Percentiles rank a stretch among this genome's conserved stretches.
These are phyloP conservation scores for Muntiacus reevesi DNA, from an alignment of 2,113 vertebrate genomes.

Conservation along the genomic window DNA sequence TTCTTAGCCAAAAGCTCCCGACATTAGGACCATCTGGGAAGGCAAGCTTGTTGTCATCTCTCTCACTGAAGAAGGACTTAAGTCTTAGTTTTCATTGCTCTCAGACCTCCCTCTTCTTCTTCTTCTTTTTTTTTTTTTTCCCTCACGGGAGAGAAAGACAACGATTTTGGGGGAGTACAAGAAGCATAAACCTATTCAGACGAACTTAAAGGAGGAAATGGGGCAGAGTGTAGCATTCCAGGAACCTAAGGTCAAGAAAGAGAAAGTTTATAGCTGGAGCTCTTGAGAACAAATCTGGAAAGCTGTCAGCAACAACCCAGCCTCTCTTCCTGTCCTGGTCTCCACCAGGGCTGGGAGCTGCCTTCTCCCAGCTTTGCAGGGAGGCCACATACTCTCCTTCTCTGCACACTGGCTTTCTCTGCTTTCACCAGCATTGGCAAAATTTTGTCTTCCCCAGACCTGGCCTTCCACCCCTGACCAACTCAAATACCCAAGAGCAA, in stretches of 20 bases:
- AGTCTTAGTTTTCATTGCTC: not conserved
- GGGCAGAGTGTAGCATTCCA: not conserved
- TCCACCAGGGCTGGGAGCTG: not conserved
- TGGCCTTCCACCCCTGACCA: not conserved
- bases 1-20: not conserved
- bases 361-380: not conserved
- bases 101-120: not conserved
- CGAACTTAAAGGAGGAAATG: not conserved
- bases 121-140: not conserved
- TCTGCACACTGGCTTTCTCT: not conserved
- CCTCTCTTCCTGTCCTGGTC: fast-evolving
- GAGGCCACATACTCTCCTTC: not conserved
- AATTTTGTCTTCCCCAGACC: not conserved
- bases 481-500: not conserved
- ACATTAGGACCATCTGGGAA: not conserved
- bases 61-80: not conserved
- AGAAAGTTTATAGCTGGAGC: not conserved
- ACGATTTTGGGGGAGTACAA: not conserved
- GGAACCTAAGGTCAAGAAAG: not conserved
- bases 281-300: not conserved
- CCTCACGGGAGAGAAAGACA: not conserved
- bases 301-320: not conserved
- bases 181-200: not conserved
- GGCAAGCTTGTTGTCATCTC: fast-evolving
- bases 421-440: not conserved